Conservation (phyloP, 2,797 vertebrate species). For the Molothrus ater region DNA sequence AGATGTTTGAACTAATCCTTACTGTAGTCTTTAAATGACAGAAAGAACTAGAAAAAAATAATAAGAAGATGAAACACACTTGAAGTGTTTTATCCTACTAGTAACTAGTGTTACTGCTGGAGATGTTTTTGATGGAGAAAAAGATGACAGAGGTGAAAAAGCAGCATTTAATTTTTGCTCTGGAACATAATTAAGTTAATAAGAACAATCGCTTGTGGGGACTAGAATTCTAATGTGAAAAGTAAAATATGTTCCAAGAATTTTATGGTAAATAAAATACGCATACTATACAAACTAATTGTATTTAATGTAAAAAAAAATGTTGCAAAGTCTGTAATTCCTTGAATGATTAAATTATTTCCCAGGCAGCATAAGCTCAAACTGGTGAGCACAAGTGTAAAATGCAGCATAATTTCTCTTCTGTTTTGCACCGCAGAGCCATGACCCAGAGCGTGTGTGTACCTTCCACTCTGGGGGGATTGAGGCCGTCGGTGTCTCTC, state of each 20-base stretch:
- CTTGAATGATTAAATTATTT: neutral
- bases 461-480: constrained; percentile 87
- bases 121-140: neutral
- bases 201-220: neutral
- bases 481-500: constrained; percentile 84
- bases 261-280: neutral
- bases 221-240: neutral
- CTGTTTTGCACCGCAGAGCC: constrained; percentile 73
- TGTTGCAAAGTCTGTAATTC: neutral
- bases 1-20: neutral
- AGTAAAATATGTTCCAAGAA: neutral
- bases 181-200: neutral
- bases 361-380: neutral
- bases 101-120: neutral
- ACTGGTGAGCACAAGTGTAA: neutral
- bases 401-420: neutral
- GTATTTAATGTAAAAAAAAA: neutral
- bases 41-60: neutral
- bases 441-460: constrained; percentile 86
- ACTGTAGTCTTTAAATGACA: neutral
- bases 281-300: neutral
- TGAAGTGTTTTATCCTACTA: neutral
- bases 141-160: neutral
- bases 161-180: neutral
- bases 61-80: neutral